A percentile compares a stretch with the other conserved stretches of the same genome.
Conservation (phyloP, 2,113 vertebrate genomes). For the Amia ocellicauda region DNA sequence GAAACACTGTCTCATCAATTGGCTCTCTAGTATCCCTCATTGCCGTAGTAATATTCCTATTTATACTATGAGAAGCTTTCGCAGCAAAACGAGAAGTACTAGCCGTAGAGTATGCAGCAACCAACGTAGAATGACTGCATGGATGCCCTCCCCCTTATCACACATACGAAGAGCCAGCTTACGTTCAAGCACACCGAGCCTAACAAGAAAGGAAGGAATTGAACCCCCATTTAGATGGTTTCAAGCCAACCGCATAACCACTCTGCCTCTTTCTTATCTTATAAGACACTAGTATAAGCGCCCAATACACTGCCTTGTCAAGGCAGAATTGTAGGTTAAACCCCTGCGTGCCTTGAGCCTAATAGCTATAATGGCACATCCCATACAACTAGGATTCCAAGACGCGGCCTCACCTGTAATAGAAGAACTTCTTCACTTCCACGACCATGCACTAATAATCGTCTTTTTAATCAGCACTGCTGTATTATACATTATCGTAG, state of each 20-base stretch:
- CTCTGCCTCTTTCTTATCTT: constrained; percentile 38
- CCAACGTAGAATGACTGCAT: constrained; percentile 35
- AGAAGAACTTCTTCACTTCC: constrained; percentile 41
- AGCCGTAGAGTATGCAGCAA: neutral
- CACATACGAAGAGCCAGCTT: constrained; percentile 39
- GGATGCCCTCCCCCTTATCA: constrained; percentile 38
- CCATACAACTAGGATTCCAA: constrained; percentile 41
- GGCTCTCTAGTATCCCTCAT: constrained; percentile 25
- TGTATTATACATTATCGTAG: constrained; percentile 34
- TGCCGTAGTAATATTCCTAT: constrained; percentile 31
- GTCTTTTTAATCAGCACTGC: constrained; percentile 29
- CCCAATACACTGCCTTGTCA: constrained; percentile 37
- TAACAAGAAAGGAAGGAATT: constrained; percentile 41
- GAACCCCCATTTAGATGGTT: constrained; percentile 41
- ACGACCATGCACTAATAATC: constrained; percentile 39
- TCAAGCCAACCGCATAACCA: constrained; percentile 43
- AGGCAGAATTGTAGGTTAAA: constrained; percentile 30
- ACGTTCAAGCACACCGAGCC: neutral
- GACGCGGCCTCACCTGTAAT: constrained; percentile 39
- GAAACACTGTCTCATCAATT: constrained; percentile 32
- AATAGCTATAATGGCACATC: constrained; percentile 27
- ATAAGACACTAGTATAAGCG: constrained; percentile 33
- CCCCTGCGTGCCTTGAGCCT: constrained; percentile 14
- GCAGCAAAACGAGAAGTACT: constrained; percentile 30
- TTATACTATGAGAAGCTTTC: constrained; percentile 42